These are phyloP conservation scores for Thermophis baileyi DNA, from an alignment of 2,113 vertebrate genomes.

Conservation along the genomic window DNA sequence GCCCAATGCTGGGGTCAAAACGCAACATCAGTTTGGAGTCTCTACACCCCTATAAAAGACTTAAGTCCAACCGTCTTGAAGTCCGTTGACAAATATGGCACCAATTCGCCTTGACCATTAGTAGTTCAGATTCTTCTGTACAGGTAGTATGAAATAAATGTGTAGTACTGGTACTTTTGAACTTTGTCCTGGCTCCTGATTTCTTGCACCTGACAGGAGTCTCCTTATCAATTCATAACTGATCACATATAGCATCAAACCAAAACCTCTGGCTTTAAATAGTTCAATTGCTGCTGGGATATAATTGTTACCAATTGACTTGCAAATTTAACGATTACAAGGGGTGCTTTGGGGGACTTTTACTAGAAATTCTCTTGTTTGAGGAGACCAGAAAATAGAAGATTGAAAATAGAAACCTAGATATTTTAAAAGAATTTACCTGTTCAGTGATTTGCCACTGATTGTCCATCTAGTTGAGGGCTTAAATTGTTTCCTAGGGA, in stretches of 20 bases:
- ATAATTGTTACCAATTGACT: background rate
- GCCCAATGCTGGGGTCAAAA: too few species aligned
- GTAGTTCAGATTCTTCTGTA: background rate
- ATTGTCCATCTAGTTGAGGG: background rate
- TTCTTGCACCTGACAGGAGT: background rate
- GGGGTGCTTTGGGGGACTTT: background rate
- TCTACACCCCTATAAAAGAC: background rate
- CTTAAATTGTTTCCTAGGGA: background rate
- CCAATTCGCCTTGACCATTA: background rate
- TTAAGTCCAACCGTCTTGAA: background rate
- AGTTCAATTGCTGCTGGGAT: background rate
- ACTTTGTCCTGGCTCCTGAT: background rate
- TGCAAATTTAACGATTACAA: background rate
- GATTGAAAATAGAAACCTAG: background rate
- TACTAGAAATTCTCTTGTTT: background rate
- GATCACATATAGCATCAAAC: background rate
- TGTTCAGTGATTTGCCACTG: background rate
- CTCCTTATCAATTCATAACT: background rate
- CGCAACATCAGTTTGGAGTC: background rate
- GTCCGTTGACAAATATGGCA: background rate
- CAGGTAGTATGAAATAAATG: background rate
- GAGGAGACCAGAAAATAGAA: background rate
- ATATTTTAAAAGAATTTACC: background rate
- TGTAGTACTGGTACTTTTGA: too few species aligned
- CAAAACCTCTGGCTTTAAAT: background rate